Base-by-base conservation (phyloP, 2,888 invertebrate species). In the Trichacis sp. region DNA sequence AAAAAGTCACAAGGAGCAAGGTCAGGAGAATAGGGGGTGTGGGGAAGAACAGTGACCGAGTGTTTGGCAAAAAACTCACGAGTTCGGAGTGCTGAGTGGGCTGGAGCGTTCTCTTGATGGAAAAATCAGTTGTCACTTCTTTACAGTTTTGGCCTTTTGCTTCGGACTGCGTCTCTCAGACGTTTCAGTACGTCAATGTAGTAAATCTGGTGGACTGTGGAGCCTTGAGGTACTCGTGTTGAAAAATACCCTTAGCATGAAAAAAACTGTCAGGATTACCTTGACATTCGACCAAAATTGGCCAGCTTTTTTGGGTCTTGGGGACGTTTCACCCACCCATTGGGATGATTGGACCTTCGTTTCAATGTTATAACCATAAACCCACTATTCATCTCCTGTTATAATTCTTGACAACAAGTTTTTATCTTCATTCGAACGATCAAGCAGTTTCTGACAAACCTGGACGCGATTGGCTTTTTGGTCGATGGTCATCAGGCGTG, bases 301-400 rank as follows among this genome's bases (percentile, higher is more conserved):
- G 19, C 62, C 62, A 47, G 61, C 64, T 46, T 64, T 66, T 54
- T 69, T 63, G 42, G 55, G 62, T 47, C 60, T 29, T 43, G 64
- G 62, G 11, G 33, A 56, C 12, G 11, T 15, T 17, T 17, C 8
- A 20, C 8, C 38, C 46, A 67, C 62, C 68, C 71, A 70, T 48
- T 70, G 68, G 30, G 63, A 65, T 51, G 62, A 72, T 43, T 72
- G 66, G n/a, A 11, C 14, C 36, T 38, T 69, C 45, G 71, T 71
- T 64, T 70, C 59, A 4, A 43, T 48, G 55, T 64, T 57, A 36
- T 69, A 65, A 20, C 58, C 59, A 52, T 66, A 72, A 53, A 67
- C 61, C 70, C 72, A 71, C 8, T 64, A 55, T 45, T 73, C 69
- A 56, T 73, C 65, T 60, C 72, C 68, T 63, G 68, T 70, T 43